phyloP scores from a whole-genome alignment of 1,140 invertebrate genomes.

The Agraylea sexmaculata region DNA sequence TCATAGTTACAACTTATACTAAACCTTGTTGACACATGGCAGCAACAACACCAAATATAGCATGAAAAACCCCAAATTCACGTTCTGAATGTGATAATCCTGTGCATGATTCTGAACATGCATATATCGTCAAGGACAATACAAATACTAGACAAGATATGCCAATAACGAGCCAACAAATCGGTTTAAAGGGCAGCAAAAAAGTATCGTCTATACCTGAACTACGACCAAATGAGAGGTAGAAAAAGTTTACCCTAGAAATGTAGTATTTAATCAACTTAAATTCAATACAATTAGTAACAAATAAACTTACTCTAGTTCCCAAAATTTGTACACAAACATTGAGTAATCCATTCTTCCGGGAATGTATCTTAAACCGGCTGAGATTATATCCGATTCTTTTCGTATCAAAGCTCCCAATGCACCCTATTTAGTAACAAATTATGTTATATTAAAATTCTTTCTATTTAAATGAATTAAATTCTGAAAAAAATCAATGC shows the following conservation, averaged over 20 bases:
- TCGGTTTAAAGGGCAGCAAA: constrained; percentile 4
- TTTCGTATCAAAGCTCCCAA: constrained; percentile 13
- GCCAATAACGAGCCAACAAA: constrained; percentile 3
- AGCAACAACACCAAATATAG: constrained; percentile 12
- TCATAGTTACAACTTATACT: background rate
- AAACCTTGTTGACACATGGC: constrained; percentile 18
- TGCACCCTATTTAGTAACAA: constrained; percentile 14
- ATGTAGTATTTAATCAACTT: background rate
- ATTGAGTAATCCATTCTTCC: constrained; percentile 4
- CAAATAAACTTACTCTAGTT: constrained; percentile 8
- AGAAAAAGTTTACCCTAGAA: constrained; percentile 13
- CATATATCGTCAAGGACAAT: constrained; percentile 3
- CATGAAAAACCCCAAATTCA: constrained; percentile 1
- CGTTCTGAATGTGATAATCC: background rate
- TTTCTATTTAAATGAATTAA: constrained; percentile 8
- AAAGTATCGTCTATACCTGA: constrained; percentile 6
- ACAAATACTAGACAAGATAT: constrained; percentile 1
- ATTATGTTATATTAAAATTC: background rate
- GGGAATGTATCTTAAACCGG: constrained; percentile 6
- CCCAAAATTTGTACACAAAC: constrained; percentile 9
- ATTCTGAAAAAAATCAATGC: constrained; percentile 8
- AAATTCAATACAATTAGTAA: background rate
- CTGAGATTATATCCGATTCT: constrained; percentile 11
- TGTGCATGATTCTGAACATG: constrained; percentile 7
- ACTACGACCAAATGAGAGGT: constrained; percentile 5